Evolutionary conservation across 2,888 invertebrate genomes (phyloP), one percentile per base, ranked within the genome.

Genomic region (Thera britannica): DNA sequence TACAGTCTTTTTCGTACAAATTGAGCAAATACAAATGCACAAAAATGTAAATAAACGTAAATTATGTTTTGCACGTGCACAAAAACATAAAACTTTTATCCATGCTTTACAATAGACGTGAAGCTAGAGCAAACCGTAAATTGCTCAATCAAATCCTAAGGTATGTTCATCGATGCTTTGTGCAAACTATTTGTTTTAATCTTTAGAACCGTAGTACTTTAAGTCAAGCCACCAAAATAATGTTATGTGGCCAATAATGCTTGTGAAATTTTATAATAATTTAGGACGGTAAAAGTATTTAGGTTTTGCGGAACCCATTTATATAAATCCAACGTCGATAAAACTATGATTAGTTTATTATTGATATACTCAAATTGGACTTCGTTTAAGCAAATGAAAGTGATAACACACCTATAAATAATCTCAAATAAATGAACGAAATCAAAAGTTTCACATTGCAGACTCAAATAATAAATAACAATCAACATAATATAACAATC

Each of bases 401-500:
- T 9, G 44, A 46, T 9, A 34, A 0, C n/a, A 52, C 6, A 51
- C 51, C 23, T 3, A 7, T 49, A 48, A 56, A 41, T 52, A 34
- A 52, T 52, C 52, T 8, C 41, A 12, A 57, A 57, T 11, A 55
- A 56, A 55, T 34, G 3, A 56, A 41, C 23, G 12, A 68, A 59
- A 62, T 41, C 48, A 38, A 63, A 63, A 66, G 69, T 66, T 59
- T 52, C 35, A 65, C 41, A 54, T 2, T 58, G 58, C 35, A 58
- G 62, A 46, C 38, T 35, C n/a, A 55, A 46, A 6, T 12, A 78
- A 67, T 70, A 67, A 65, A 68, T 67, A 12, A 65, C 62, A 64
- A 67, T 67, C 64, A 67, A 49, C 59, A 51, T 68, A 68, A 65
- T 65, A 65, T 36, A 69, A 65, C 62, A 70, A 66, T 65, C 66